These are phyloP conservation scores for Popillia japonica DNA, from an alignment of 1,140 invertebrate genomes.

Conservation along the genomic window DNA sequence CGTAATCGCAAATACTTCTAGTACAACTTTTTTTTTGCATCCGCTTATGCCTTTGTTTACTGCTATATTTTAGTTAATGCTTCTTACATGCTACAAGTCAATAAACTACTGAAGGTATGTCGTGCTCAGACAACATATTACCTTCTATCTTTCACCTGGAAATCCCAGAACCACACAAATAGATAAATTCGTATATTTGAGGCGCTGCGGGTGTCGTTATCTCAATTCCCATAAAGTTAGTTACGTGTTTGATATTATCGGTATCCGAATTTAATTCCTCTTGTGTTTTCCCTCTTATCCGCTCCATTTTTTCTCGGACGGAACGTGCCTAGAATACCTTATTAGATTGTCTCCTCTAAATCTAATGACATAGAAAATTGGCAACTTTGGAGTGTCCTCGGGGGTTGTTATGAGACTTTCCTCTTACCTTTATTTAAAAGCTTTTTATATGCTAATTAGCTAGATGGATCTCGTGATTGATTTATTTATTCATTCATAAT, in stretches of 20 bases:
- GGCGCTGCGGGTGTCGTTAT: background rate
- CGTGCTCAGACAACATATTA: background rate
- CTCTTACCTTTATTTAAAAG: no score
- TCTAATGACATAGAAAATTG: slow-evolving; percentile 19
- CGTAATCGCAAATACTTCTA: no score
- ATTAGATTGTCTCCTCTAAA: background rate
- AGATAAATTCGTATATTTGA: slow-evolving; percentile 2
- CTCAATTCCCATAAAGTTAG: slow-evolving; percentile 15
- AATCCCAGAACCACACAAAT: background rate
- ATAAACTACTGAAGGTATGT: background rate
- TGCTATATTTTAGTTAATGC: no score
- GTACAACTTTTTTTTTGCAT: no score
- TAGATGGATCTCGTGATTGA: no score
- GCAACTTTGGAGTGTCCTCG: background rate
- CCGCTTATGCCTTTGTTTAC: no score
- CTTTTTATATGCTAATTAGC: no score
- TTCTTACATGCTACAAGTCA: background rate
- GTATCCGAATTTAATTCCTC: slow-evolving; percentile 9
- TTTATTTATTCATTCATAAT: no score
- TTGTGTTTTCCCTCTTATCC: slow-evolving; percentile 23
- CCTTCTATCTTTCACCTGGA: background rate
- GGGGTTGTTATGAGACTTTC: no score
- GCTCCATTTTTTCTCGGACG: background rate
- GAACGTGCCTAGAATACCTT: slow-evolving; percentile 21
- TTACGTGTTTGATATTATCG: slow-evolving; percentile 10